A percentile compares a stretch with the other conserved stretches of the same genome.
These are phyloP conservation scores for Tetanocera ferruginea DNA, from an alignment of 2,888 invertebrate genomes.

Conservation along the genomic window DNA sequence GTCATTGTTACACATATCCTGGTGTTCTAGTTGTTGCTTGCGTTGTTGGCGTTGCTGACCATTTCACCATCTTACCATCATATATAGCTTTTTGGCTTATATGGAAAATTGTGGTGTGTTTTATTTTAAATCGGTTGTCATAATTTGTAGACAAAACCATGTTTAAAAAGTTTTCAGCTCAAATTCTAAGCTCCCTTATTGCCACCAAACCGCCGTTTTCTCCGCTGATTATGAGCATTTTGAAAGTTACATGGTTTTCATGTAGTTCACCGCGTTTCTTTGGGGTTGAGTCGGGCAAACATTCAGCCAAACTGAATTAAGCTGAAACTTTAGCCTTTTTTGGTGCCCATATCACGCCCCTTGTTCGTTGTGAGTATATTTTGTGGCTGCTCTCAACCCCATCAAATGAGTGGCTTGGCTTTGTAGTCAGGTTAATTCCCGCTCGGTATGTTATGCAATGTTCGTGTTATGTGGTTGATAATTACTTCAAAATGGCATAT, in stretches of 20 bases:
- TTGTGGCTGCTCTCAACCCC: not conserved
- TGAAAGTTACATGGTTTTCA: not conserved
- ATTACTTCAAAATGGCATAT: conserved; percentile 37
- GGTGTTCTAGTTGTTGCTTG: not conserved
- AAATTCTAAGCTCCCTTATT: no score
- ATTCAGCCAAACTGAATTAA: not conserved
- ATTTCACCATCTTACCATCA: conserved; percentile 4
- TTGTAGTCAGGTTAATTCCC: not conserved
- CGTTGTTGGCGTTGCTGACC: conserved; percentile 11
- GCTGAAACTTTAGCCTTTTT: not conserved
- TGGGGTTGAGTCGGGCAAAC: conserved; percentile 6
- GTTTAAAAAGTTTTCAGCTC: not conserved
- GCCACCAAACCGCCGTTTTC: no score
- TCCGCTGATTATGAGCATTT: no score
- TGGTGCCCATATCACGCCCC: conserved; percentile 10
- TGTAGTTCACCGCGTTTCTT: conserved; percentile 23
- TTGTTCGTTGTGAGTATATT: not conserved
- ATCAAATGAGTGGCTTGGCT: not conserved
- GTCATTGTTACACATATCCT: conserved; percentile 7
- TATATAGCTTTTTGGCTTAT: no score
- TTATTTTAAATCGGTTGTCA: not conserved
- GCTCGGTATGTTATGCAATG: not conserved
- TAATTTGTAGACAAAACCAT: not conserved
- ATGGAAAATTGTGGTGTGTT: not conserved
- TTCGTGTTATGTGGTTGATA: conserved; percentile 37